Base-by-base conservation (phyloP, 2,113 vertebrate species). In the Chlamydotis undulata region DNA sequence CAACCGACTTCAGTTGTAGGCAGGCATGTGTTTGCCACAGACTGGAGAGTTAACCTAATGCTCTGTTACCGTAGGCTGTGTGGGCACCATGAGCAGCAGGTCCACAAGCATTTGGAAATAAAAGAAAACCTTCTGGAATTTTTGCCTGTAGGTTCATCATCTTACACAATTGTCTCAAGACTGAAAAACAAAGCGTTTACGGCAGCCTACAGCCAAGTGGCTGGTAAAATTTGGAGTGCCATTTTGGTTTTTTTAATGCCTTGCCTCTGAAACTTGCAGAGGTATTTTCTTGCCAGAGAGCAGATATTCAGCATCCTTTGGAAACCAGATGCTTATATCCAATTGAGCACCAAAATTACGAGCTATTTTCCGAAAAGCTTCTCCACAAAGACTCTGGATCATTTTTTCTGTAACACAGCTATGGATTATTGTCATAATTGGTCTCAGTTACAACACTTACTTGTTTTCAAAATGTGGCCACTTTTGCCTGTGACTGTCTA, bases 21-120 rank as follows among this genome's bases (percentile, higher is more conserved):
- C 85, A 96, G 92, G 94, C 75, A 53, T 39, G 85, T 50, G 37
- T 71, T 88, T 94, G 76, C 84, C 79, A 69, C 78, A 91, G 97
- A 81, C 67, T 78, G 65, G 83, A 80, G 86, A 76, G 82, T 70
- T 92, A 94, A 81, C 6, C 45, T 84, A 31, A 6, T 0, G 18
- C 70, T 88, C 68, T 43, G 53, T 82, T 63, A 82, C 59, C 7
- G 5, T 28, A 55, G 23, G 19, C 45, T 83, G 53, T 6, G 12
- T 70, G 55, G 80, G 37, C 31, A 52, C 43, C 18, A 1, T 3
- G 22, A 73, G 65, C 65, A 79, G 57, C 28, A 89, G 90, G 45
- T 61, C 49, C 25, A 37, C 69, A 43, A 87, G 81, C 64, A 28
- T 18, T n/a, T 55, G 59, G 91, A 83, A 81, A 77, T 19, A 26